phyloP scores from a whole-genome alignment of 2,888 invertebrate species.

The Tetragonisca angustula region DNA sequence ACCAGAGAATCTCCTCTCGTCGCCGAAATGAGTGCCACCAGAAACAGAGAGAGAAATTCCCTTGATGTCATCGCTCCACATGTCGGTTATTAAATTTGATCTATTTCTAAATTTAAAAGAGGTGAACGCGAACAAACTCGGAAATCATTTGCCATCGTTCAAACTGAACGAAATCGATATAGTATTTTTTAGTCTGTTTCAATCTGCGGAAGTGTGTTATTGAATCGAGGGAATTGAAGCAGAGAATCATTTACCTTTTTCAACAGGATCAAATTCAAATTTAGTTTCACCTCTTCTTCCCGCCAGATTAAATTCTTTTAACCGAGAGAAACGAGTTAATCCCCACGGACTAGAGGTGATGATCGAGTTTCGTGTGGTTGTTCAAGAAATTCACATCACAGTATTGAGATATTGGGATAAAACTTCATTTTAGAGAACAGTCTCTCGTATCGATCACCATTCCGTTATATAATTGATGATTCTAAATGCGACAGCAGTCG shows the following conservation, averaged over 20 bases:
- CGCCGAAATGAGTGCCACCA: conserved; percentile 37
- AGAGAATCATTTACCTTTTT: neutral
- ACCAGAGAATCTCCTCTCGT: conserved; percentile 12
- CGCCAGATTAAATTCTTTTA: neutral
- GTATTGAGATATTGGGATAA: neutral
- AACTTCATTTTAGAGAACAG: neutral
- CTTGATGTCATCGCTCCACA: neutral
- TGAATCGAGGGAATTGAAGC: neutral
- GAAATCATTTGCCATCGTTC: neutral
- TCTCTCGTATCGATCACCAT: conserved; percentile 35
- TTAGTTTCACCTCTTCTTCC: neutral
- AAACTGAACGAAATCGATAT: neutral
- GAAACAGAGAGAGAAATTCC: conserved; percentile 24
- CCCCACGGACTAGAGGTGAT: neutral
- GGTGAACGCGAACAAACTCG: neutral
- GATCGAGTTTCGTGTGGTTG: neutral
- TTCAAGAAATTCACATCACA: neutral
- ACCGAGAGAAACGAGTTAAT: neutral
- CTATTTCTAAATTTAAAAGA: neutral
- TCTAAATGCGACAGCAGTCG: conserved; percentile 22
- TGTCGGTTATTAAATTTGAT: conserved; percentile 51
- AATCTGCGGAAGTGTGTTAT: conserved; percentile 2
- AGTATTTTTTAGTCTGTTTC: neutral
- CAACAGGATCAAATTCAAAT: conserved; percentile 6
- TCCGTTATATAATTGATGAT: conserved; percentile 31